A percentile compares a stretch with the other conserved stretches of the same genome.
phyloP scores from a whole-genome alignment of 2,797 vertebrate genomes.

The Ptychadena robeensis region DNA sequence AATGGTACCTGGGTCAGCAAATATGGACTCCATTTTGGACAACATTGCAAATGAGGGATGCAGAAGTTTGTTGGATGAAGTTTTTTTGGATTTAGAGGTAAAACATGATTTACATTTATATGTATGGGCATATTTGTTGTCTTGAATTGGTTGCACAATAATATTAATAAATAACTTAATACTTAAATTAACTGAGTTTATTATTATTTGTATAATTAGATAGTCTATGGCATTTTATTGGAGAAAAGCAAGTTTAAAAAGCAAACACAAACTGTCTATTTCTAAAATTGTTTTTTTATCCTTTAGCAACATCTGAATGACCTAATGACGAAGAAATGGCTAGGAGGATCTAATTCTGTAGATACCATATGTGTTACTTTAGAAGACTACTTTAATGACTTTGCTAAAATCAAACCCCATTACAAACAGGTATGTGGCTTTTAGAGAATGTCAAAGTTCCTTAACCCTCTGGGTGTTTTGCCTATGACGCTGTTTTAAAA shows the following conservation, averaged over 20 bases:
- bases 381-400: constrained; percentile 98
- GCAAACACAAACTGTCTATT: neutral
- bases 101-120: constrained; percentile 3
- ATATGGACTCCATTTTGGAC: constrained; percentile 85
- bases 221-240: too few relatives aligned
- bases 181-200: too few relatives aligned
- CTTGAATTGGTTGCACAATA: neutral
- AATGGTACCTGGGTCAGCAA: constrained; percentile 73
- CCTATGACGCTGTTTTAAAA: too few relatives aligned
- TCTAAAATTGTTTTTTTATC: constrained; percentile 26
- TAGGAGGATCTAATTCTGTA: constrained; percentile 88
- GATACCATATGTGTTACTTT: constrained; percentile 97
- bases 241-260: neutral
- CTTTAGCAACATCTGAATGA: constrained; percentile 89
- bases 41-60: constrained; percentile 91
- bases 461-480: too few relatives aligned
- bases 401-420: constrained; percentile 94
- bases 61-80: constrained; percentile 90
- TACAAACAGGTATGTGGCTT: constrained; percentile 85
- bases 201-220: too few relatives aligned
- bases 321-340: constrained; percentile 94
- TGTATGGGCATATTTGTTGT: neutral
- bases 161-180: too few relatives aligned
- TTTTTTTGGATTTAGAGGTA: constrained; percentile 96
- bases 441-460: neutral